phyloP scores from a whole-genome alignment of 2,888 invertebrate species.

The Galerucella nymphaeae region DNA sequence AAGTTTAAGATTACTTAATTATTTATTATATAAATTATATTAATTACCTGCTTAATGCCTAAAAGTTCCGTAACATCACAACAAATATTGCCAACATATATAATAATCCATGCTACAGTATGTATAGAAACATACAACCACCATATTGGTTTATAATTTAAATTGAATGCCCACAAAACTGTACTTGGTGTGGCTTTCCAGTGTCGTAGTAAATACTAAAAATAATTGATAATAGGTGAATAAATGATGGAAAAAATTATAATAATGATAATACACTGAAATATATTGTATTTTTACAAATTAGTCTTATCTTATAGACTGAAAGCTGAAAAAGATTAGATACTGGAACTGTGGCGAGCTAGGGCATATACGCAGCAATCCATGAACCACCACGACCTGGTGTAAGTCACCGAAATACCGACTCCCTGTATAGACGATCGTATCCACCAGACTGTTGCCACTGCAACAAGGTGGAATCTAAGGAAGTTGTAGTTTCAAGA shows the following conservation, averaged over 20 bases:
- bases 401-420: too few relatives aligned
- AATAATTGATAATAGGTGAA: constrained; percentile 16
- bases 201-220: constrained; percentile 66
- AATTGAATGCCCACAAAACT: constrained; percentile 69
- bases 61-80: constrained; percentile 72
- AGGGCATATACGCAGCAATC: too few relatives aligned
- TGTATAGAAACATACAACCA: constrained; percentile 67
- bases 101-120: constrained; percentile 68
- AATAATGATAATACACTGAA: neutral
- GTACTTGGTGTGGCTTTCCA: constrained; percentile 68
- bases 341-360: too few relatives aligned
- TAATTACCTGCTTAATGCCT: constrained; percentile 70
- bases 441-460: too few relatives aligned
- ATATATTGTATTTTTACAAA: too few relatives aligned
- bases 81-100: constrained; percentile 72
- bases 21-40: constrained; percentile 12
- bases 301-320: too few relatives aligned
- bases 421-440: too few relatives aligned
- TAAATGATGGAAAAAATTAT: constrained; percentile 21
- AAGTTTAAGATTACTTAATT: too few relatives aligned
- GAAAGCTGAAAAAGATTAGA: too few relatives aligned
- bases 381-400: too few relatives aligned
- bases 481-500: too few relatives aligned
- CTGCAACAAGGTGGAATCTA: too few relatives aligned
- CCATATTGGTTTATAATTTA: constrained; percentile 65